Base-by-base conservation (phyloP, 2,113 vertebrate genomes). In the Zosterops hypoxanthus region DNA sequence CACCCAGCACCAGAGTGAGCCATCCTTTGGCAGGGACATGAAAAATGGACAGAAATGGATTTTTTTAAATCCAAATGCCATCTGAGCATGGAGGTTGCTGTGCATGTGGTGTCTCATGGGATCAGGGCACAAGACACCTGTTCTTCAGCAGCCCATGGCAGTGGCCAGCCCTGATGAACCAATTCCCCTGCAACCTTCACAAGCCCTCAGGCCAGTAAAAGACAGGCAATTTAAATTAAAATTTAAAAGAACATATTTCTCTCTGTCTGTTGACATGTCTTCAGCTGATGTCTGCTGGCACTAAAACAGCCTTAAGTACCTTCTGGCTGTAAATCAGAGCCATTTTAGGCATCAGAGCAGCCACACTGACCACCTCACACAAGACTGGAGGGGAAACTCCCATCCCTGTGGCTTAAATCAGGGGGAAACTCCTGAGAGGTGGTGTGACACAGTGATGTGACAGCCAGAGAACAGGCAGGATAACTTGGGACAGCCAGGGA, bases 201-300 rank as follows among this genome's bases (percentile, higher is more conserved):
- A 49, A 83, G 39, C n/a, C 39, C 42, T 42, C 29, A 5, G 29
- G 56, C 29, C 39, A 70, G 25, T 42, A 61, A 78, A 91, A 84
- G 5, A n/a, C 5, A 63, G 53, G 42, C 6, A 59, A 81, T 41
- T 72, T 69, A 52, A 80, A 76, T 71, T 26, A 47, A 50, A 29
- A 16, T 42, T 72, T 49, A 0, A 8, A 11, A 41, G 9, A 42
- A 0, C 0, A 1, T 18, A 39, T 25, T 70, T 71, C 17, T 75
- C 31, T 76, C 50, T 21, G 13, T 46, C 21, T 13, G 25, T 21
- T 69, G 57, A 26, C 50, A 41, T 7, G 2, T 44, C 33, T 64
- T 56, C 39, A 31, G 33, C n/a, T 65, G 77, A 76, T 83, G 23
- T 75, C 44, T 79, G 42, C 80, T 56, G 53, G 68, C 44, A 72